A percentile compares a stretch with the other conserved stretches of the same genome.
phyloP scores from a whole-genome alignment of 2,113 vertebrate species.

The Polypterus senegalus region DNA sequence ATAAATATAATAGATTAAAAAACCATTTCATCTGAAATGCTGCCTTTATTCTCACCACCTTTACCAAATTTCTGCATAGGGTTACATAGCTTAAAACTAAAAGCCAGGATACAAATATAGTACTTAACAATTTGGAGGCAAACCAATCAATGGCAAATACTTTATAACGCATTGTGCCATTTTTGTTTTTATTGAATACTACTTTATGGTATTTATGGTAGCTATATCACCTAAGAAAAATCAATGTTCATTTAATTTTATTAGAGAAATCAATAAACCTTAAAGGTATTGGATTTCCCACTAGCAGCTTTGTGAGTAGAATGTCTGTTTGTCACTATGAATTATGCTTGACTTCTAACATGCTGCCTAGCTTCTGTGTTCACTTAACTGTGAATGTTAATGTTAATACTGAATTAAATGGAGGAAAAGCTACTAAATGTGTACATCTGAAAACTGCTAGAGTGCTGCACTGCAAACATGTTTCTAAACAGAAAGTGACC shows the following conservation, averaged over 20 bases:
- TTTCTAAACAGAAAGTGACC: no score
- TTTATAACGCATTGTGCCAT: slow-evolving; percentile 38
- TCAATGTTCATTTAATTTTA: slow-evolving; percentile 19
- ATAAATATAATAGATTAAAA: no score
- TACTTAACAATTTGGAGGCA: slow-evolving; percentile 14
- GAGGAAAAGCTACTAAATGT: no score
- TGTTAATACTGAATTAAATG: no score
- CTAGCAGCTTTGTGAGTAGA: not conserved
- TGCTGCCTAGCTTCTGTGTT: no score
- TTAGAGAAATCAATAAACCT: slow-evolving; percentile 21
- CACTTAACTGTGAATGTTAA: no score
- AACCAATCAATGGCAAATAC: slow-evolving; percentile 36
- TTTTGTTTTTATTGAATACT: slow-evolving; percentile 18
- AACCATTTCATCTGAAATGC: no score
- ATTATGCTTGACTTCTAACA: not conserved
- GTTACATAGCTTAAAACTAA: no score
- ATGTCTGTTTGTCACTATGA: not conserved
- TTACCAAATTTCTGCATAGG: no score
- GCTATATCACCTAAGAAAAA: slow-evolving; percentile 35
- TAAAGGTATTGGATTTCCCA: not conserved
- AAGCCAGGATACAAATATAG: slow-evolving; percentile 15
- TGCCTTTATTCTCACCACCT: no score
- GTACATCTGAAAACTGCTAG: no score
- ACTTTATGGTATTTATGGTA: slow-evolving; percentile 33
- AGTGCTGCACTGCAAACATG: no score